Percentiles rank a stretch among this genome's conserved stretches.
Conservation (phyloP, 2,113 vertebrate species). For the Lophius piscatorius region DNA sequence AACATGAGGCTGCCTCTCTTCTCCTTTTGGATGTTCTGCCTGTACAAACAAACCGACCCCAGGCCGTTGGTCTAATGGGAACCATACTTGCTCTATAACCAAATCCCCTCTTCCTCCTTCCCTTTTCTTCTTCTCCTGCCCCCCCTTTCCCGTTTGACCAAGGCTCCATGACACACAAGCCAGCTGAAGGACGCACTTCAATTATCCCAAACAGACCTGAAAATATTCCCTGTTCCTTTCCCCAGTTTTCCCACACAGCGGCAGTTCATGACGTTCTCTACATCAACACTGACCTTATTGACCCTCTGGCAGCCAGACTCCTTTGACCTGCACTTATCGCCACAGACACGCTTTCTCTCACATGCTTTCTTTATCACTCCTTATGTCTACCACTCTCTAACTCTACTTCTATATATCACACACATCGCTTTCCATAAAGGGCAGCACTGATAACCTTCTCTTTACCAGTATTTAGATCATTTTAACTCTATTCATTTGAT, state of each 20-base stretch:
- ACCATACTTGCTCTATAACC: constrained; percentile 78
- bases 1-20: constrained; percentile 65
- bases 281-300: constrained; percentile 64
- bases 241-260: constrained; percentile 70
- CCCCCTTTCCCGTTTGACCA: constrained; percentile 33
- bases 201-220: constrained; percentile 84
- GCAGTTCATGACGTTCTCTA: constrained; percentile 44
- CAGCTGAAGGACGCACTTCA: constrained; percentile 78
- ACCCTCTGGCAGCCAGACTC: constrained; percentile 55
- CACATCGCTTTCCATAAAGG: not conserved
- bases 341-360: constrained; percentile 40
- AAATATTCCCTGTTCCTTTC: constrained; percentile 72
- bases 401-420: constrained; percentile 3
- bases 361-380: constrained; percentile 56
- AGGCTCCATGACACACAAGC: constrained; percentile 54
- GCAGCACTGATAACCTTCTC: not conserved
- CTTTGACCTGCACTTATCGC: constrained; percentile 58
- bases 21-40: constrained; percentile 76
- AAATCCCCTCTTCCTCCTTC: constrained; percentile 51
- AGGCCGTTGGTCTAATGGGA: constrained; percentile 82
- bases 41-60: constrained; percentile 78
- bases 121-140: constrained; percentile 16
- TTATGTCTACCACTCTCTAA: constrained; percentile 9
- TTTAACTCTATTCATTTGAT: too few relatives aligned
- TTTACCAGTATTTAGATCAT: not conserved